phyloP scores from a whole-genome alignment of 2,797 vertebrate species.

The Poecilia picta region DNA sequence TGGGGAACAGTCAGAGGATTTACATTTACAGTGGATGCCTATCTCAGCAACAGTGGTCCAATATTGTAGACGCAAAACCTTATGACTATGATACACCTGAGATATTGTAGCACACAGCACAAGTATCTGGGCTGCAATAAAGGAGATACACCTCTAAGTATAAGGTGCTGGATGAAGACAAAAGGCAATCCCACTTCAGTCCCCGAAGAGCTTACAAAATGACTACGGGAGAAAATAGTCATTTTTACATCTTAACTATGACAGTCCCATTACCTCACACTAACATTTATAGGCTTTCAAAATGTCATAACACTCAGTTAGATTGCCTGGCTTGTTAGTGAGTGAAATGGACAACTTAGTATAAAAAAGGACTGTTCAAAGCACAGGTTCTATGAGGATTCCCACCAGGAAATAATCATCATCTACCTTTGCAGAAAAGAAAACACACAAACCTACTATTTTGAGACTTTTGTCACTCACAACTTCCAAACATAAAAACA shows the following conservation, averaged over 20 bases:
- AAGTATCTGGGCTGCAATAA: slow-evolving; percentile 40
- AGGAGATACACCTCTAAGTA: slow-evolving; percentile 25
- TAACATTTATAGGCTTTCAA: slow-evolving; percentile 59
- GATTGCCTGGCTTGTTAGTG: slow-evolving; percentile 43
- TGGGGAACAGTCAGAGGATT: slow-evolving; percentile 56
- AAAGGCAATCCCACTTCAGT: slow-evolving; percentile 39
- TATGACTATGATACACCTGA: slow-evolving; percentile 36
- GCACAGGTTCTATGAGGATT: slow-evolving; percentile 46
- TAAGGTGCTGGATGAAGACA: slow-evolving; percentile 30
- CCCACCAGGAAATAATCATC: slow-evolving; percentile 36
- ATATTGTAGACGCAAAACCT: slow-evolving; percentile 46
- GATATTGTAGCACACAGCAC: slow-evolving; percentile 23
- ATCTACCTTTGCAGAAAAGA: slow-evolving; percentile 25
- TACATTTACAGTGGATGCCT: slow-evolving; percentile 44
- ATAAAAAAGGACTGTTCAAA: slow-evolving; percentile 31
- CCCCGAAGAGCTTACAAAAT: slow-evolving; percentile 28
- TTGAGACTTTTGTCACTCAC: slow-evolving; percentile 17
- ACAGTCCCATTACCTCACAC: slow-evolving; percentile 55
- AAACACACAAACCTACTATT: slow-evolving; percentile 47
- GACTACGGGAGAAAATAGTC: slow-evolving; percentile 20
- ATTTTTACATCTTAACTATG: slow-evolving; percentile 51
- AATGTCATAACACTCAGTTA: slow-evolving; percentile 52
- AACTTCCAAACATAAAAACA: slow-evolving; percentile 19
- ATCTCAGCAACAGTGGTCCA: slow-evolving; percentile 45
- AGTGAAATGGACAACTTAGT: slow-evolving; percentile 43